Conservation (phyloP, 2,113 vertebrate species). For the Otus sunia region DNA sequence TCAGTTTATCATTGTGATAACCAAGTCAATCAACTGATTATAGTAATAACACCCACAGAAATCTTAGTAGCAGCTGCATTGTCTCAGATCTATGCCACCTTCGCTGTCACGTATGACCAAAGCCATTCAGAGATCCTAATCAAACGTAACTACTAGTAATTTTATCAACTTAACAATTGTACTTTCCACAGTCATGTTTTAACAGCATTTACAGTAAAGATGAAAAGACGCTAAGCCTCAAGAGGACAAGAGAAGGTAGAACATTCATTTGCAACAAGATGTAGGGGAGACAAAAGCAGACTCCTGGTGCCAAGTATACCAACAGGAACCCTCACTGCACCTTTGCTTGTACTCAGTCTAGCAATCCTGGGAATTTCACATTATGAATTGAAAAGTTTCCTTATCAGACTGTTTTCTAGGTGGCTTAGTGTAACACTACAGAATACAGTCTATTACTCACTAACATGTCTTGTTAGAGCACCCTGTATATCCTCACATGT, state of each 20-base stretch:
- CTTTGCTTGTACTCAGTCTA: background rate
- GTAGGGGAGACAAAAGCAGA: background rate
- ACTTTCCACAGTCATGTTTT: background rate
- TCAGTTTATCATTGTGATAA: background rate
- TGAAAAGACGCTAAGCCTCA: background rate
- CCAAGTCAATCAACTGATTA: background rate
- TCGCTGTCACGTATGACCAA: rapidly evolving
- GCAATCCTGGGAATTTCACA: background rate
- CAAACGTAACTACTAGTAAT: background rate
- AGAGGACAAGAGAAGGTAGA: background rate
- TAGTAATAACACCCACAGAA: background rate
- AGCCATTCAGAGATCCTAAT: background rate
- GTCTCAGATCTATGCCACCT: background rate
- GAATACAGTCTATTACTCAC: background rate
- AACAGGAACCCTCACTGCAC: background rate
- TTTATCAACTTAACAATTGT: background rate
- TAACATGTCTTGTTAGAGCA: background rate
- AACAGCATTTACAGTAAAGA: background rate
- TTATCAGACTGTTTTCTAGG: background rate
- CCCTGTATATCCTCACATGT: background rate
- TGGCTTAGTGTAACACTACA: background rate
- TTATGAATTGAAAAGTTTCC: background rate
- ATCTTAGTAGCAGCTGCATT: background rate
- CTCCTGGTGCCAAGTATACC: background rate
- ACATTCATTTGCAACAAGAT: background rate